These are phyloP conservation scores for Spialia ferax DNA, from an alignment of 2,888 invertebrate species.

Conservation along the genomic window DNA sequence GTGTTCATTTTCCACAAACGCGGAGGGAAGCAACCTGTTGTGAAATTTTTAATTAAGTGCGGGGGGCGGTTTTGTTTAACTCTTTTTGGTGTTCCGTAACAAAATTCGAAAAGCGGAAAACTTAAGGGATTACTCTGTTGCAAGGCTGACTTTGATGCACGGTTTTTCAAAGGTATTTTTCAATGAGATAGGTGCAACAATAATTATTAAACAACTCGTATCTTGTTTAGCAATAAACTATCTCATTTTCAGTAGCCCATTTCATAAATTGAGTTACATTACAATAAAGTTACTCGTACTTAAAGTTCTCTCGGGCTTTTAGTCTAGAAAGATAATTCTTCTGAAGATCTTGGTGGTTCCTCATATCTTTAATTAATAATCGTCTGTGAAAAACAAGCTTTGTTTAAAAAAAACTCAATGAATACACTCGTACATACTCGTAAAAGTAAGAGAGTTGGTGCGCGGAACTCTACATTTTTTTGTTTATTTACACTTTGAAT, in stretches of 20 bases:
- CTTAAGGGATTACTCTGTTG: neutral
- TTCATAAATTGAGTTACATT: too few species aligned
- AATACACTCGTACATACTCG: too few species aligned
- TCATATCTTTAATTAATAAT: neutral
- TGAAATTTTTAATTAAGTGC: conserved; percentile 81
- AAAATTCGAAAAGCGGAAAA: conserved; percentile 14
- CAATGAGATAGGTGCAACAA: neutral
- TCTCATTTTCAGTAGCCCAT: too few species aligned
- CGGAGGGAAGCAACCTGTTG: conserved; percentile 74
- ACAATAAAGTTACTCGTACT: too few species aligned
- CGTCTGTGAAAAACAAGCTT: neutral
- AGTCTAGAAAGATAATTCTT: too few species aligned
- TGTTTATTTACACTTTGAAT: neutral
- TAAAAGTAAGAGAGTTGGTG: too few species aligned
- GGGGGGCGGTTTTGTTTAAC: conserved; percentile 56
- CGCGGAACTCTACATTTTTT: neutral
- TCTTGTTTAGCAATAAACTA: too few species aligned
- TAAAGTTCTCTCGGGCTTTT: too few species aligned
- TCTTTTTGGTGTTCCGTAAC: conserved; percentile 50
- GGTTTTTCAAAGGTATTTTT: neutral
- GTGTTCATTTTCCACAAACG: conserved; percentile 54
- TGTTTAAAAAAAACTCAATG: too few species aligned
- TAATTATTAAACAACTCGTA: too few species aligned
- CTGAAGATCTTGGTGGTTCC: too few species aligned
- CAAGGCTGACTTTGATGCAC: neutral